Conservation (phyloP, 2,797 vertebrate genomes). For the Pseudochirops cupreus region DNA sequence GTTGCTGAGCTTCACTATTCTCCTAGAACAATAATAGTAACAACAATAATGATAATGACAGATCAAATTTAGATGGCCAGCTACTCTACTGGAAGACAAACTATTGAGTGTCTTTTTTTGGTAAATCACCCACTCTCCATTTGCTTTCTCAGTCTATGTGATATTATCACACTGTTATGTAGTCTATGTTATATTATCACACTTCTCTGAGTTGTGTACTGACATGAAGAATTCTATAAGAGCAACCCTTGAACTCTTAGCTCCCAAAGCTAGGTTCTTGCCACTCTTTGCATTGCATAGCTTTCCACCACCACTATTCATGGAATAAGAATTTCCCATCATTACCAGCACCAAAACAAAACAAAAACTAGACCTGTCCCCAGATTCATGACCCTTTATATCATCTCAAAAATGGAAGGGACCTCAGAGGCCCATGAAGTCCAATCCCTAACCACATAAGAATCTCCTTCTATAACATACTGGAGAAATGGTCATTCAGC, state of each 20-base stretch:
- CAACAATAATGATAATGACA: slow-evolving; percentile 11
- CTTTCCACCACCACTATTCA: background rate
- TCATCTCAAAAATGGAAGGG: background rate
- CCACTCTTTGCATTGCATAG: background rate
- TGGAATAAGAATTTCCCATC: background rate
- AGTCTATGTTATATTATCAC: background rate
- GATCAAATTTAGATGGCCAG: background rate
- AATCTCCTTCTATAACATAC: background rate
- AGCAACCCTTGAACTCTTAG: background rate
- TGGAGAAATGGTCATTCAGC: background rate
- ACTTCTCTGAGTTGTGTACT: background rate
- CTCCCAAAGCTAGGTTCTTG: background rate
- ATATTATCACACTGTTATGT: background rate
- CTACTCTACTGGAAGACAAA: background rate
- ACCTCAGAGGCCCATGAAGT: background rate
- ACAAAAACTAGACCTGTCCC: background rate
- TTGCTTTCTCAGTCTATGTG: background rate
- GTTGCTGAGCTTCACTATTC: slow-evolving; percentile 12
- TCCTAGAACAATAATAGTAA: background rate
- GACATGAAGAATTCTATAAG: background rate
- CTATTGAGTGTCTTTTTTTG: background rate
- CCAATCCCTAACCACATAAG: background rate
- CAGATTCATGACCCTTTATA: background rate
- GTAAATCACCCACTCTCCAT: background rate
- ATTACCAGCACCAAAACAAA: background rate